A percentile compares a stretch with the other conserved stretches of the same genome.
These are phyloP conservation scores for Dolichomitus sp. DNA, from an alignment of 2,888 invertebrate species.

Conservation along the genomic window DNA sequence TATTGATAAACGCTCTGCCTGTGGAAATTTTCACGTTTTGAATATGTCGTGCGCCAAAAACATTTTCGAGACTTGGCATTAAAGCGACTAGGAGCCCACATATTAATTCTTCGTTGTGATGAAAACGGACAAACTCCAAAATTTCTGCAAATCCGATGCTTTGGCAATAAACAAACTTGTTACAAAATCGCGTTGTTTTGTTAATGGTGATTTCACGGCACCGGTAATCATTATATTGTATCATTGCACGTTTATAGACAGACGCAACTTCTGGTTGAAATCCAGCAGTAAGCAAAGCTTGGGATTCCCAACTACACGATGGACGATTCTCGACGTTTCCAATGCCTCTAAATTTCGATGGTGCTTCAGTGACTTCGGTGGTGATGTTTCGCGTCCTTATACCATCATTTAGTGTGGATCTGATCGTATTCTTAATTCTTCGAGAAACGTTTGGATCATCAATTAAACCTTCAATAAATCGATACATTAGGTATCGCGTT, in stretches of 20 bases:
- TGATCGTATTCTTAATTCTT: background rate
- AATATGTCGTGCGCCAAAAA: no score
- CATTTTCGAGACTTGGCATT: no score
- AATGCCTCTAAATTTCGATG: slow-evolving; percentile 1
- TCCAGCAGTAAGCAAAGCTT: background rate
- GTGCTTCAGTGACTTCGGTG: background rate
- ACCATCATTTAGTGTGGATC: background rate
- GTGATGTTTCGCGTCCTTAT: background rate
- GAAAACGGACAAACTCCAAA: no score
- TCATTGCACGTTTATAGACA: background rate
- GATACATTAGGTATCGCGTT: slow-evolving; percentile 36
- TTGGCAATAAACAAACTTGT: no score
- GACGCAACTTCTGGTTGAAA: background rate
- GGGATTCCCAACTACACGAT: background rate
- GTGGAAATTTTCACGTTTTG: no score
- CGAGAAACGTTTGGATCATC: background rate
- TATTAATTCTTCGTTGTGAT: no score
- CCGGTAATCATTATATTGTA: background rate
- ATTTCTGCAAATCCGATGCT: no score
- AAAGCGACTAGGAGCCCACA: no score
- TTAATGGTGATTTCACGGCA: no score
- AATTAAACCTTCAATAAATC: slow-evolving; percentile 38
- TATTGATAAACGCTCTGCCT: no score
- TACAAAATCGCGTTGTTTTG: no score
- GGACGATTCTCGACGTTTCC: background rate